Conservation (phyloP, 1,140 invertebrate species). For the Hypothenemus hampei region DNA sequence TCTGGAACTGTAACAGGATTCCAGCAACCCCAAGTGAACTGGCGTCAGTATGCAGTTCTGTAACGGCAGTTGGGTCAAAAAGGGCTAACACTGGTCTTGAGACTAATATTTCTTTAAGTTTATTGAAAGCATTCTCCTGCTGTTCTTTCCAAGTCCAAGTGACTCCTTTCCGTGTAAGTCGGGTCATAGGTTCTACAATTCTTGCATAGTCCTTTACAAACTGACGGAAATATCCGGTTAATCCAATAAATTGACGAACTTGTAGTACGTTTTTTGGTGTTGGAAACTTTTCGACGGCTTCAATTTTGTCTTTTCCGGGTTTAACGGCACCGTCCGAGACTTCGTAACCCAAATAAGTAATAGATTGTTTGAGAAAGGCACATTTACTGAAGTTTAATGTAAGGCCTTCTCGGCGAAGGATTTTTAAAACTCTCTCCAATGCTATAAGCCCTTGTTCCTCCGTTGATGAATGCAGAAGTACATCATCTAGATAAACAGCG, state of each 20-base stretch:
- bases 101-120: not conserved
- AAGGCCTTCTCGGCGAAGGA: not conserved
- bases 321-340: too few relatives aligned
- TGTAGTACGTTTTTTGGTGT: constrained; percentile 33
- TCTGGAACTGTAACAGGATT: constrained; percentile 38
- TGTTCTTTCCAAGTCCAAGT: constrained; percentile 9
- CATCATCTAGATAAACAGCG: constrained; percentile 39
- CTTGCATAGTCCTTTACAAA: constrained; percentile 33
- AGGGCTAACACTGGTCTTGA: not conserved
- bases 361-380: constrained; percentile 4
- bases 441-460: not conserved
- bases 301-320: constrained; percentile 24
- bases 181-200: constrained; percentile 26
- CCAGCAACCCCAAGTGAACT: constrained; percentile 39
- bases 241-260: constrained; percentile 44
- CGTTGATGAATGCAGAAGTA: constrained; percentile 33
- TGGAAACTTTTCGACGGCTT: constrained; percentile 23
- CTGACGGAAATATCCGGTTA: constrained; percentile 37
- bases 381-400: constrained; percentile 5
- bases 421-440: not conserved
- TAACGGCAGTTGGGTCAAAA: not conserved
- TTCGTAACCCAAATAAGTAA: constrained; percentile 4
- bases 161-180: constrained; percentile 18
- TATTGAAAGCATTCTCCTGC: constrained; percentile 27
- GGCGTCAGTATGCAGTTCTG: constrained; percentile 11